Evolutionary conservation across 1,140 invertebrate species (phyloP), one percentile per base, ranked within the genome.

Genomic region (Choristoneura fumiferana): DNA sequence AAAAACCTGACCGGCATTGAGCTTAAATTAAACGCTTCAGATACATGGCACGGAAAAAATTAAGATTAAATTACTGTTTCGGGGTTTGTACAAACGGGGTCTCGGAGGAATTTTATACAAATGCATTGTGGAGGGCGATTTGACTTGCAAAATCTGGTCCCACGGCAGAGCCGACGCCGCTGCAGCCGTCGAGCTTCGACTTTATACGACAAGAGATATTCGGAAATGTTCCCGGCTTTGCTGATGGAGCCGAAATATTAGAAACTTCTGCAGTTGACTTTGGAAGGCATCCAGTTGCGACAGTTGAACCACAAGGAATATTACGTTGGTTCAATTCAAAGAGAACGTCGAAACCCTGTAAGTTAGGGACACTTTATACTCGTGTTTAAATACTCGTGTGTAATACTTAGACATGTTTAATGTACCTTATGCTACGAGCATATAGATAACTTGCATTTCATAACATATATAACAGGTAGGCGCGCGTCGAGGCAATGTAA

Each of bases 71-170:
- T 49, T 29, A 18, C 22, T 22, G 22, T 15, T 49, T 49, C 22
- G 18, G 22, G 40, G 18, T 18, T 29, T 45, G 18, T 22, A 45
- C 17, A 45, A 45, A 4, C 22, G 9, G 17, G 10, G 43, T 49
- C 43, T 12, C 43, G 17, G 10, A 6, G 43, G 43, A n/a, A 49
- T 49, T 49, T 49, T 49, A 49, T 29, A 49, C 43, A 49, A 49
- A 49, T 60, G 60, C 60, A 58, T 40, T 58, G 61, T 61, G 43
- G 38, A 52, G 22, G 52, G 60, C 55, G 12, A 63, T 63, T 67
- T 63, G 65, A 67, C 65, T 67, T 67, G 65, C 65, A 63, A 67
- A 67, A 36, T 49, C 22, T 49, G 18, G 22, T 18, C 22, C 22
- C 22, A 6, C 2, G 22, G 22, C 22, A 29, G 22, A 29, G 22